Conservation (phyloP, 2,113 vertebrate species). For the Lophura nycthemera region DNA sequence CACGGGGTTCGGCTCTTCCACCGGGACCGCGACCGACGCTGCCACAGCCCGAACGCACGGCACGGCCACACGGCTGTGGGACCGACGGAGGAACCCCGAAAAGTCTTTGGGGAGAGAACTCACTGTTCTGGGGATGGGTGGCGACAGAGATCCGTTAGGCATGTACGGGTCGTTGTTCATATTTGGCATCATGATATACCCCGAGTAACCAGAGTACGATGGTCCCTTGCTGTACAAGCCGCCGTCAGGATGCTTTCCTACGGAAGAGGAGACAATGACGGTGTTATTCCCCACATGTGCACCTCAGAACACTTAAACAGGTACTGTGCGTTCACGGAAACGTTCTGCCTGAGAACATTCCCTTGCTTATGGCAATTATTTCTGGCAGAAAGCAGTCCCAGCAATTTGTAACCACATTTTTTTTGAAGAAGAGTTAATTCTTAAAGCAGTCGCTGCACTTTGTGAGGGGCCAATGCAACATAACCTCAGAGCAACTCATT, state of each 20-base stretch:
- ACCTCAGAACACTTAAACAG: conserved; percentile 16
- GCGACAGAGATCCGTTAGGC: conserved; percentile 97
- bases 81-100: conserved; percentile 25
- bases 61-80: neutral
- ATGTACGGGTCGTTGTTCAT: conserved; percentile 96
- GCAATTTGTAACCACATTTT: neutral
- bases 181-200: conserved; percentile 99
- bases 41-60: accelerated
- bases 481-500: neutral
- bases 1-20: neutral
- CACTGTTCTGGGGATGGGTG: conserved; percentile 97
- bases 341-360: neutral
- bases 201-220: conserved; percentile 91
- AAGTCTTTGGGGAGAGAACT: conserved; percentile 76
- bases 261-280: conserved; percentile 49
- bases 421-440: neutral
- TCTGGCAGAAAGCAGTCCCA: neutral
- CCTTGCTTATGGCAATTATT: neutral
- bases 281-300: neutral
- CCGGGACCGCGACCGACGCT: accelerated
- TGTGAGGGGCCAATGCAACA: neutral
- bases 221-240: conserved; percentile 93
- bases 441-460: neutral
- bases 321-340: neutral
- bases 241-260: conserved; percentile 92